Evolutionary conservation across 1,140 invertebrate species (phyloP).

Genomic region (Zophobas atratus): DNA sequence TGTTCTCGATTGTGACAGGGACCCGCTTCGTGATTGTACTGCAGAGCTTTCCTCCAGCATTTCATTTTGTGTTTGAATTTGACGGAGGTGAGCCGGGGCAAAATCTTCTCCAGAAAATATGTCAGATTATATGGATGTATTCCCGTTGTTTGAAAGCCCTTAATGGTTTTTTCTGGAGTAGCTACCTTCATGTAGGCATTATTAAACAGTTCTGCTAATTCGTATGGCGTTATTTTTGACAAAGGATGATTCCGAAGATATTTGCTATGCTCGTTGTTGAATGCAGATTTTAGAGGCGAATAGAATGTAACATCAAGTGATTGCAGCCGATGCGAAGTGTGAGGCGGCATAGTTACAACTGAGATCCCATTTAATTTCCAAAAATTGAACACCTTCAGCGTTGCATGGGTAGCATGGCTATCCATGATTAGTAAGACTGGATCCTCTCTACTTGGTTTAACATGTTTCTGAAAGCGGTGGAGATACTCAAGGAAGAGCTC

Average conservation of each 20-base stretch:
- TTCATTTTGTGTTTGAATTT: too few relatives aligned
- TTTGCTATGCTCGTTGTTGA: conserved; percentile 8
- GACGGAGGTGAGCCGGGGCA: too few relatives aligned
- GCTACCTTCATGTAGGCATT: too few relatives aligned
- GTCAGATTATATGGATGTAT: too few relatives aligned
- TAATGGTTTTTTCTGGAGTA: too few relatives aligned
- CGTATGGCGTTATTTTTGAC: too few relatives aligned
- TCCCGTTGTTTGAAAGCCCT: too few relatives aligned
- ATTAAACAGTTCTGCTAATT: too few relatives aligned
- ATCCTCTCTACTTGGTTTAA: conserved; percentile 54
- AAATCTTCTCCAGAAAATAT: too few relatives aligned
- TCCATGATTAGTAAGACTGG: conserved; percentile 58
- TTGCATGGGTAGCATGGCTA: conserved; percentile 14
- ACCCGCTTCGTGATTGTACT: too few relatives aligned
- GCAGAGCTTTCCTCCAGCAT: too few relatives aligned
- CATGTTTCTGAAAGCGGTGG: conserved; percentile 64
- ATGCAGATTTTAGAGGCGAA: conserved; percentile 6
- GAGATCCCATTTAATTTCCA: conserved; percentile 29
- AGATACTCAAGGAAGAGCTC: conserved; percentile 63
- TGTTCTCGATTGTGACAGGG: neutral
- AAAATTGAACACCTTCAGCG: conserved; percentile 16
- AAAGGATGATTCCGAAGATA: neutral
- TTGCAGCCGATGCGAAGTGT: conserved; percentile 33
- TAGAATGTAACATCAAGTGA: conserved; percentile 15
- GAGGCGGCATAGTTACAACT: conserved; percentile 27